phyloP scores from a whole-genome alignment of 1,140 invertebrate species.

The Leptinotarsa texana region DNA sequence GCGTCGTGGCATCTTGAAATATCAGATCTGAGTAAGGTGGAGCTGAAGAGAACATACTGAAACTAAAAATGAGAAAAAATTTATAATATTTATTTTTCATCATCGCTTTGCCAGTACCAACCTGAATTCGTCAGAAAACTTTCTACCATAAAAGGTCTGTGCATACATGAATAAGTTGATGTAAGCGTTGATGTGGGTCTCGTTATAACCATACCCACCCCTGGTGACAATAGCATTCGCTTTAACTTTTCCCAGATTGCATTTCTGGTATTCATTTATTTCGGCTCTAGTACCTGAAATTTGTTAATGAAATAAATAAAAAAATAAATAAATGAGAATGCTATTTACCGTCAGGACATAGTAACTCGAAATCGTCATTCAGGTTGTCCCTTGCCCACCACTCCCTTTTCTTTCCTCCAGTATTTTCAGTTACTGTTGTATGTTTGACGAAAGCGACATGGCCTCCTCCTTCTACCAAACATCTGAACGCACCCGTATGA shows the following conservation, averaged over 20 bases:
- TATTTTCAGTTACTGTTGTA: conserved; percentile 88
- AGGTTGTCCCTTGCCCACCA: conserved; percentile 93
- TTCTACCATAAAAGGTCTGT: conserved; percentile 87
- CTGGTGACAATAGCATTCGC: conserved; percentile 90
- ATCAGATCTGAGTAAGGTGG: conserved; percentile 84
- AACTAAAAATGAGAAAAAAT: conserved; percentile 60
- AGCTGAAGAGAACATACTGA: conserved; percentile 86
- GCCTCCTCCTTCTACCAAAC: conserved; percentile 92
- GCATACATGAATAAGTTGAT: conserved; percentile 89
- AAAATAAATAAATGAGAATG: background rate
- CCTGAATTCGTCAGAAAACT: conserved; percentile 83
- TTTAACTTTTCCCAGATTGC: conserved; percentile 90
- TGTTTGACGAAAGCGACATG: conserved; percentile 94
- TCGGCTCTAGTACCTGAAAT: conserved; percentile 70
- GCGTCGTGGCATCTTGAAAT: conserved; percentile 89
- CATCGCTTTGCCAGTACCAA: conserved; percentile 46
- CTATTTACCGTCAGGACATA: conserved; percentile 86
- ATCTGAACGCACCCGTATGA: conserved; percentile 87
- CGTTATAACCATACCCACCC: conserved; percentile 73
- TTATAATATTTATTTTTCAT: background rate
- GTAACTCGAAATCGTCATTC: conserved; percentile 87
- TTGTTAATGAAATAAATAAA: conserved; percentile 17
- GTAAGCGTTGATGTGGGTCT: conserved; percentile 79
- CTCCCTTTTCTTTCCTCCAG: conserved; percentile 84
- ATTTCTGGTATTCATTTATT: conserved; percentile 78